Base-by-base conservation (phyloP, 2,797 vertebrate species). In the Spea hammondii region DNA sequence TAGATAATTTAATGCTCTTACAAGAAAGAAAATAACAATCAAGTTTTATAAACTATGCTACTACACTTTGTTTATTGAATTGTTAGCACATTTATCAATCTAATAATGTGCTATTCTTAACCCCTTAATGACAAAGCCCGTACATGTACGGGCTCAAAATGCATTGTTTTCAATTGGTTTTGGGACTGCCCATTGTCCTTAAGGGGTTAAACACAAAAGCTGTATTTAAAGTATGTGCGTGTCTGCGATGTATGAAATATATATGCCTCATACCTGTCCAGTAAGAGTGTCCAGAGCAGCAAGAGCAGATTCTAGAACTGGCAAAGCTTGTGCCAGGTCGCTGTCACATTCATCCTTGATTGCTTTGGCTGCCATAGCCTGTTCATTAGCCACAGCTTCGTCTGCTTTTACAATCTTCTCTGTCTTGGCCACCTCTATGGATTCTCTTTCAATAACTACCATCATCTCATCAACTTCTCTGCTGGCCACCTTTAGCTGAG, bases 341-440 rank as follows among this genome's bases (percentile, higher is more conserved):
- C 94, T 92, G 0, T 98, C 93, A 5, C 96, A 98, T 83, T 98
- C 96, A 54, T 97, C 95, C 84, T 97, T 97, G 85, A 97, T 98
- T 72, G 93, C 94, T 86, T 95, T 95, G 76, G 96, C 92, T 5
- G 93, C 95, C 92, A 91, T 93, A 59, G 96, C 94, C 88, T 97
- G 94, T 13, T 94, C 88, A 0, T 97, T 96, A 57, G 95, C 95
- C 46, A 92, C 79, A 0, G 83, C 92, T 85, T 97, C 95, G 44
- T 98, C 95, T 49, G 88, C 87, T 84, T 95, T 94, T 74, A 97
- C 95, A 0, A 95, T 88, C 86, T 95, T 93, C 84, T 97, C 96
- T 0, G 91, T 95, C 84, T 95, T 91, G 51, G 95, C 93, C 54
- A 94, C 96, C 86, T 98, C 95, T 44, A 89, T 82, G 5, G 96